Conservation (phyloP, 2,888 invertebrate species). For the Parapristionchus giblindavisi region DNA sequence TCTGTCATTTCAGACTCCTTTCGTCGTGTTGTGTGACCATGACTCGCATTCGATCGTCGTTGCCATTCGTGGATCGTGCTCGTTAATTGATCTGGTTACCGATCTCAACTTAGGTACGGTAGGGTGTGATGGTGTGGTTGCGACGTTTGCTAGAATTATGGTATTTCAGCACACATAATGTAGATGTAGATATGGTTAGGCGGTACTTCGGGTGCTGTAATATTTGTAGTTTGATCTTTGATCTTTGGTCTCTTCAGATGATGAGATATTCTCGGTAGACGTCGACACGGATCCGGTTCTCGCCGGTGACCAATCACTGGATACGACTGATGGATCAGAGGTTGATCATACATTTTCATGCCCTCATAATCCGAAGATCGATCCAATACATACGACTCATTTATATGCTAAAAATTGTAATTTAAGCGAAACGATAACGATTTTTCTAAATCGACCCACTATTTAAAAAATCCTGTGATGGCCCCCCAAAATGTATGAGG, state of each 20-base stretch:
- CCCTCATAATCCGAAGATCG: too few relatives aligned
- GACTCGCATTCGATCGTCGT: slow-evolving; percentile 83
- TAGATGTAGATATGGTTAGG: background rate
- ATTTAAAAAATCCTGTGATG: too few relatives aligned
- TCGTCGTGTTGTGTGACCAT: slow-evolving; percentile 86
- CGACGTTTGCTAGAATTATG: too few relatives aligned
- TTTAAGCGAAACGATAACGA: too few relatives aligned
- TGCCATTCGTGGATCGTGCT: slow-evolving; percentile 85
- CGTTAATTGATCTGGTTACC: slow-evolving; percentile 80
- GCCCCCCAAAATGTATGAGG: too few relatives aligned
- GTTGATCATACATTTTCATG: too few relatives aligned
- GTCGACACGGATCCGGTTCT: slow-evolving; percentile 65
- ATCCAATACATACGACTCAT: too few relatives aligned
- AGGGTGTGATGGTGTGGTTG: too few relatives aligned
- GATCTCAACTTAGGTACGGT: slow-evolving; percentile 61
- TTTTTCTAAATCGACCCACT: too few relatives aligned
- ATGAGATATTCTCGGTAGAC: slow-evolving; percentile 64
- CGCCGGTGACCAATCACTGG: slow-evolving; percentile 43
- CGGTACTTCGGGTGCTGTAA: background rate
- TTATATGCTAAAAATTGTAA: too few relatives aligned
- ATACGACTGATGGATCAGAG: slow-evolving; percentile 37
- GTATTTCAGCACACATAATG: slow-evolving; percentile 6
- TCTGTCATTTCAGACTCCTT: slow-evolving; percentile 78
- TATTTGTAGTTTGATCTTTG: background rate
- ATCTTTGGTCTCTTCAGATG: slow-evolving; percentile 45